Conservation (phyloP, 2,113 vertebrate genomes). For the Steatornis caripensis region DNA sequence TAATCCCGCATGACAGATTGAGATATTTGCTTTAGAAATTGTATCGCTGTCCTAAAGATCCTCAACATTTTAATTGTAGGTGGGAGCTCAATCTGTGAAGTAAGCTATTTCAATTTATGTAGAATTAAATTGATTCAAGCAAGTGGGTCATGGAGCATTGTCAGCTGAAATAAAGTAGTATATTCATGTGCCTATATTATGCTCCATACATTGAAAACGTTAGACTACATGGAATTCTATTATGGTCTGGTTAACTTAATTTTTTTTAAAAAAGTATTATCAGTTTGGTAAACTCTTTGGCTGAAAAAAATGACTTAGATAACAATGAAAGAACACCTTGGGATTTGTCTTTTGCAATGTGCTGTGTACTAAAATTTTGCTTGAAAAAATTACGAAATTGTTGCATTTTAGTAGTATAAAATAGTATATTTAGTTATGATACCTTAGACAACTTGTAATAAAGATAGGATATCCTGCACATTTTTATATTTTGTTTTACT, state of each 20-base stretch:
- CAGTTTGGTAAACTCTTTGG: neutral
- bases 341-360: neutral
- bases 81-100: neutral
- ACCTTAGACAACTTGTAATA: neutral
- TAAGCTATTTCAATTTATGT: neutral
- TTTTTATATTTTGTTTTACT: neutral
- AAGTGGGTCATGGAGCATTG: neutral
- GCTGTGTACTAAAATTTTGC: neutral
- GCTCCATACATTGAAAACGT: neutral
- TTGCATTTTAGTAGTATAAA: neutral
- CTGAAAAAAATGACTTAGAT: neutral
- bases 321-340: accelerated
- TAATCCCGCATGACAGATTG: neutral
- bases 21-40: neutral
- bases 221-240: neutral
- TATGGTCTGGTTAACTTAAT: neutral
- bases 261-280: neutral
- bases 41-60: neutral
- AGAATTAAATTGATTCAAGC: neutral
- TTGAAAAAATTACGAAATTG: neutral
- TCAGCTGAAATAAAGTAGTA: neutral
- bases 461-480: neutral
- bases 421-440: neutral
- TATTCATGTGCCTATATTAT: neutral
- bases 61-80: neutral